Base-by-base conservation (phyloP, 2,113 vertebrate species). In the Ellobius talpinus region DNA sequence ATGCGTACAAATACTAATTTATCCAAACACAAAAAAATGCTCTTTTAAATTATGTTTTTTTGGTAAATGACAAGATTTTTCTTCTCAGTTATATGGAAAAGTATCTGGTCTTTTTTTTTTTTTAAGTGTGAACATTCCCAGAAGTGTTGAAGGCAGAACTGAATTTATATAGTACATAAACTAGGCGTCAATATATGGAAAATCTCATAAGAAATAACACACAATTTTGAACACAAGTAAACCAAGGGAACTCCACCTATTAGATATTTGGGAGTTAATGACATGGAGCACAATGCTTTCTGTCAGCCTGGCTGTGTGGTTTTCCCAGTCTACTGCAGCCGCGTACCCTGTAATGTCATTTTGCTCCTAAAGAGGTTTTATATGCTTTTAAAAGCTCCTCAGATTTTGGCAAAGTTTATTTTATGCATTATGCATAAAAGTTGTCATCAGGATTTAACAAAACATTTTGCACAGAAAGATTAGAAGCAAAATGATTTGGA, bases 401-500 rank as follows among this genome's bases (percentile, higher is more conserved):
- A 97, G 98, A 98, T 98, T 98, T 98, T 98, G 98, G 98, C 98
- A 98, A 98, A 98, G 98, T 99, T 98, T 98, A 98, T 98, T 98
- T 98, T 98, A 99, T 98, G 98, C 98, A 98, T 98, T 98, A 99
- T 98, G 98, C 98, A 98, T 99, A 98, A 98, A 99, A 98, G 97
- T 98, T 98, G 97, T 98, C 98, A 98, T 99, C 98, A 98, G 98
- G 98, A 98, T 98, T 98, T 99, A 98, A 99, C 98, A 99, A 99
- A 98, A 98, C 98, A 98, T 98, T 98, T 98, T 99, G 98, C 98
- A 98, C 97, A 98, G 97, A 97, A 98, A 98, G 98, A 99, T 98
- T 98, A 98, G 98, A 98, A 98, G 98, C 98, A 98, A 98, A 98
- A 97, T 0, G 97, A 98, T 98, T 98, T 98, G 97, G 97, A 98